Base-by-base conservation (phyloP, 1,140 invertebrate genomes). In the Mactra quadrangularis region DNA sequence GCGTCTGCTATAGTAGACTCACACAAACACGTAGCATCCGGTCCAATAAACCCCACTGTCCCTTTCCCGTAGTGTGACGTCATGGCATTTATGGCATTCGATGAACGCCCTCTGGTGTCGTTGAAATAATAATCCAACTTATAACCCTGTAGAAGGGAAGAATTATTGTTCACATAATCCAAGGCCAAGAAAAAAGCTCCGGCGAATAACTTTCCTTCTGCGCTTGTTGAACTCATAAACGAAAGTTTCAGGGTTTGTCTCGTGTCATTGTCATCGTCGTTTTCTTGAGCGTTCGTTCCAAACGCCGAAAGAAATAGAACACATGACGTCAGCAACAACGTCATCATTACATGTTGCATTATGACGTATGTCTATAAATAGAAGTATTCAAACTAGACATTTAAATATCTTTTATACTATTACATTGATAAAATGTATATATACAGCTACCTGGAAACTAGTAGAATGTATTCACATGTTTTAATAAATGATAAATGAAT, bases 1-100 rank as follows among this genome's bases (percentile, higher is more conserved):
- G 97, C 96, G 86, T 98, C 96, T 15, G 98, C 96, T 72, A 99
- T 95, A 81, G 97, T 97, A 3, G 98, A 97, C 92, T 99, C 97
- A 1, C 97, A 97, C 87, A 96, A 94, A 92, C 98, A 99, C 22
- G 96, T 95, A 33, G 97, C 97, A 93, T 99, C 98, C 0, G 97
- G 98, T 2, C 98, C 98, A 89, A 99, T 97, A 94, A 98, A 97
- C n/a, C 96, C 98, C 7, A 96, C 95, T 27, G 97, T 96, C 22
- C 96, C 96, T 31, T 96, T 95, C 90, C 97, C 38, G 38, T 87
- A 78, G 35, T 82, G 45, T 17, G 60, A 55, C 50, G 74, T 78
- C 81, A 87, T 85, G 6, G 78, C 79, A 15, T 76, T 78, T 6
- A 87, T 66, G 22, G 78, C 72, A 83, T 95, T 93, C 45, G 97